A percentile compares a stretch with the other conserved stretches of the same genome.
Conservation (phyloP, 1,140 invertebrate species). For the Drosophila tropicalis region DNA sequence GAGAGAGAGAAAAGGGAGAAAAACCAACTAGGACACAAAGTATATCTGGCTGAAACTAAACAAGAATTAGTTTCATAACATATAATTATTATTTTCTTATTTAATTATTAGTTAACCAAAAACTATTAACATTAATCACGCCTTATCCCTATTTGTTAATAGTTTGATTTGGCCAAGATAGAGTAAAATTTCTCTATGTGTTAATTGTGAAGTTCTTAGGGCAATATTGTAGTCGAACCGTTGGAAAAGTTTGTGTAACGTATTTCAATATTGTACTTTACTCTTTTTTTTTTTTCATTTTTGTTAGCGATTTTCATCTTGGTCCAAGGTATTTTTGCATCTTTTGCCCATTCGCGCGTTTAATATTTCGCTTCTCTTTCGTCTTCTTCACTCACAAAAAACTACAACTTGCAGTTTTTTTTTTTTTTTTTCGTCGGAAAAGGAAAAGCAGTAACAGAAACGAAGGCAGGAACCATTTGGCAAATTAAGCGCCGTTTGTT, state of each 20-base stretch:
- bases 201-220: background rate
- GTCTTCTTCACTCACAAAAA: slow-evolving; percentile 44
- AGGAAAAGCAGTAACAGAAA: background rate
- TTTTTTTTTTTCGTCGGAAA: background rate
- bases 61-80: background rate
- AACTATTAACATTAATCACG: background rate
- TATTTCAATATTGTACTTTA: slow-evolving; percentile 61
- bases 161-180: too few relatives aligned
- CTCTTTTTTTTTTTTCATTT: slow-evolving; percentile 33
- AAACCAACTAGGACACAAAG: background rate
- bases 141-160: too few relatives aligned
- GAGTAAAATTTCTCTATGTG: too few relatives aligned
- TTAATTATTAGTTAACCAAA: too few relatives aligned
- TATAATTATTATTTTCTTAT: too few relatives aligned
- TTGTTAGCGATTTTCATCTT: slow-evolving; percentile 37
- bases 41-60: background rate
- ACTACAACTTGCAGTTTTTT: slow-evolving; percentile 58
- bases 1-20: background rate
- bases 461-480: slow-evolving; percentile 55
- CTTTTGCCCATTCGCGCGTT: slow-evolving; percentile 66
- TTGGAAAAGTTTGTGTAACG: slow-evolving; percentile 15
- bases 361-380: slow-evolving; percentile 51
- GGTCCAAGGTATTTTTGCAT: slow-evolving; percentile 71
- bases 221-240: background rate
- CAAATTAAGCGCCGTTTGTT: slow-evolving; percentile 78